phyloP scores from a whole-genome alignment of 2,888 invertebrate genomes.

The Leucoma salicis region DNA sequence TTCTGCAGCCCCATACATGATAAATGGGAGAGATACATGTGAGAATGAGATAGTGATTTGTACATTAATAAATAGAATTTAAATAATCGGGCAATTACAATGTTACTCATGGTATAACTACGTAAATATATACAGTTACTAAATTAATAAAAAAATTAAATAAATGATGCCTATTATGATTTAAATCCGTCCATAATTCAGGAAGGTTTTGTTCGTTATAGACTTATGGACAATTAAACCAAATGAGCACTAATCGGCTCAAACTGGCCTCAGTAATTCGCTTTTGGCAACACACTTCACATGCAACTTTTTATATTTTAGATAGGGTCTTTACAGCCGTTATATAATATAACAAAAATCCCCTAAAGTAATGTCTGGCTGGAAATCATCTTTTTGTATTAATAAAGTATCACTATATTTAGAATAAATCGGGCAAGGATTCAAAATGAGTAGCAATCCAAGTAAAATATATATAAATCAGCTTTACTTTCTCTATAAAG shows the following conservation, averaged over 20 bases:
- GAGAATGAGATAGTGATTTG: too few species aligned
- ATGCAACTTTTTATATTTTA: too few species aligned
- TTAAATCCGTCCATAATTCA: conserved; percentile 2
- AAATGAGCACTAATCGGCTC: not conserved
- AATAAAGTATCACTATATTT: not conserved
- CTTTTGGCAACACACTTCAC: conserved; percentile 12
- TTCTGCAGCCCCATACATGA: too few species aligned
- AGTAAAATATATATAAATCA: not conserved
- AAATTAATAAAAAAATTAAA: conserved; percentile 18
- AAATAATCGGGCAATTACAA: too few species aligned
- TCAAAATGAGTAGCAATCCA: not conserved
- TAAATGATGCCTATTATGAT: conserved; percentile 16
- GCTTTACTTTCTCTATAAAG: not conserved
- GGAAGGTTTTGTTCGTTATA: conserved; percentile 5
- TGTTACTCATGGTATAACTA: too few species aligned
- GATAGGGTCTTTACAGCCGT: not conserved
- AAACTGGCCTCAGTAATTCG: conserved; percentile 7
- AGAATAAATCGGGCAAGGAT: not conserved
- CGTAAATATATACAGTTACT: conserved; percentile 1
- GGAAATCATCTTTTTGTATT: not conserved
- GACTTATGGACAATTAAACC: not conserved
- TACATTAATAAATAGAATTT: too few species aligned
- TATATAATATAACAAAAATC: not conserved
- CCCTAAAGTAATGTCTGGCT: not conserved
- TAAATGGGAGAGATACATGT: too few species aligned